These are phyloP conservation scores for Actinia tenebrosa DNA, from an alignment of 64 coral and sea anemone genomes.

Conservation along the genomic window DNA sequence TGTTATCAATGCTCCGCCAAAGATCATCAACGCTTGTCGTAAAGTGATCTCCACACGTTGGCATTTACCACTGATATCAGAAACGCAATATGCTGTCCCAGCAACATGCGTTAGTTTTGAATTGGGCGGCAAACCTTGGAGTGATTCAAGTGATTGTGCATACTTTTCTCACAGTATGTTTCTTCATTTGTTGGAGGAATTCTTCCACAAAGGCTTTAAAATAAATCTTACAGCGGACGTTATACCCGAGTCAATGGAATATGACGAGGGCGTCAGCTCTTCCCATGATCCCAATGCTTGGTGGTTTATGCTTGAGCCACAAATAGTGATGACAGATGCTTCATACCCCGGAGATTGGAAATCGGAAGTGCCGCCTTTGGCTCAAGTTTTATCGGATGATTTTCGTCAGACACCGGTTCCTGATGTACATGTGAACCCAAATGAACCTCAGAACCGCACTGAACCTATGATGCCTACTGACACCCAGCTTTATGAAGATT, in stretches of 20 bases:
- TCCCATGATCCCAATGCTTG: slow-evolving; percentile 7
- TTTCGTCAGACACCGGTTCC: background rate
- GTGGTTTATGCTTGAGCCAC: slow-evolving; percentile 12
- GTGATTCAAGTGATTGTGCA: background rate
- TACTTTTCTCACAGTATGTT: background rate
- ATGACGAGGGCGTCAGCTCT: background rate
- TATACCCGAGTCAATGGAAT: background rate
- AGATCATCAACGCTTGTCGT: background rate
- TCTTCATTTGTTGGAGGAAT: background rate
- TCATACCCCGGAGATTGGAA: background rate
- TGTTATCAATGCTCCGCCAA: background rate
- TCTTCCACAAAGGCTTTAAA: background rate
- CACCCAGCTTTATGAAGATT: background rate
- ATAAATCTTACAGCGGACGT: background rate
- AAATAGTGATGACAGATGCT: too few relatives aligned
- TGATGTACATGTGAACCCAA: background rate
- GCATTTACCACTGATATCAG: slow-evolving; percentile 10
- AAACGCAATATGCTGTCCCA: background rate
- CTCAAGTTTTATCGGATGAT: background rate
- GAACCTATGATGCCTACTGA: too few relatives aligned
- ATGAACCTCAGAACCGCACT: background rate
- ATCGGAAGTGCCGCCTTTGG: background rate
- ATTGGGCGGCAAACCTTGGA: slow-evolving; percentile 9
- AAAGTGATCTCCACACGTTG: background rate
- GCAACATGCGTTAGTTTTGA: background rate